phyloP scores from a whole-genome alignment of 2,113 vertebrate genomes.

The Andinoacara biseriatus region DNA sequence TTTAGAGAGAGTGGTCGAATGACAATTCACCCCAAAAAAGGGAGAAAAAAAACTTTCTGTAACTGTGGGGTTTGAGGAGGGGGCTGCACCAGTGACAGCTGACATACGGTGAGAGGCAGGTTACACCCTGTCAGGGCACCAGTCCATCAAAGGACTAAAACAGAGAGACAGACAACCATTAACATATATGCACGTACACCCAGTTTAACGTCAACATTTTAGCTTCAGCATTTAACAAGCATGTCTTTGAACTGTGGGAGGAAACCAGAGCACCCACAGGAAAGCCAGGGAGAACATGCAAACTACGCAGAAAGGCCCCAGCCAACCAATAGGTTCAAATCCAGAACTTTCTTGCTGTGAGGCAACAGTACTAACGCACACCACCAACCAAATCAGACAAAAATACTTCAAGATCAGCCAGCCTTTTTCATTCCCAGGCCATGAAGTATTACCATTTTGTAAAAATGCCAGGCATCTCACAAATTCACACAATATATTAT shows the following conservation, averaged over 20 bases:
- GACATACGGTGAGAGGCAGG: not conserved
- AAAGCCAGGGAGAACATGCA: not conserved
- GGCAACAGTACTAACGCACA: not conserved
- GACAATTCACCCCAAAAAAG: not conserved
- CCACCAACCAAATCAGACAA: not conserved
- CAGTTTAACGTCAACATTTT: not conserved
- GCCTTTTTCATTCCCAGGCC: not conserved
- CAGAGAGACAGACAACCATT: not conserved
- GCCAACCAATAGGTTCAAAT: not conserved
- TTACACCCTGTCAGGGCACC: not conserved
- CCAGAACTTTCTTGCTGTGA: not conserved
- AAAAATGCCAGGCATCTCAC: not conserved
- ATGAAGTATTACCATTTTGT: not conserved
- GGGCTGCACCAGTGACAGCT: not conserved
- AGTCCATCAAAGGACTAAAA: not conserved
- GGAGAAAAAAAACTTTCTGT: too few relatives aligned
- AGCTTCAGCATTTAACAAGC: not conserved
- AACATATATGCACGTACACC: not conserved
- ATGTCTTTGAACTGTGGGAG: slow-evolving; percentile 1
- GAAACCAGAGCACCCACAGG: not conserved
- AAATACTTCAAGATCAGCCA: not conserved
- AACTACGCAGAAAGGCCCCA: not conserved
- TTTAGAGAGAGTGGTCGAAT: not conserved
- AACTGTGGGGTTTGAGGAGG: not conserved
- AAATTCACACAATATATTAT: not conserved